Evolutionary conservation across 2,888 invertebrate genomes (phyloP).

Genomic region (Hybos culiciformis): DNA sequence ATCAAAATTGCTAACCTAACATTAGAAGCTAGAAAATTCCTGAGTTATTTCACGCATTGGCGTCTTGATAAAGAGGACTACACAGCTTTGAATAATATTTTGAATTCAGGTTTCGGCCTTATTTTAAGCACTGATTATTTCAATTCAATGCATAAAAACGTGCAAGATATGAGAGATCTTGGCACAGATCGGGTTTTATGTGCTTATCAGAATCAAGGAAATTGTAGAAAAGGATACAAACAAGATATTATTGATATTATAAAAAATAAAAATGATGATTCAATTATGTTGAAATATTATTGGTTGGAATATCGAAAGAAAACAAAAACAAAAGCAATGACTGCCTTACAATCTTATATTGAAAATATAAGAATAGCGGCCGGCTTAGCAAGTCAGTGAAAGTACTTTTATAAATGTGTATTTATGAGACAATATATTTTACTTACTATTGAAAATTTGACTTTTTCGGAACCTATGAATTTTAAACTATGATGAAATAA

Average conservation of each 20-base stretch:
- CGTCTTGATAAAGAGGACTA: no score
- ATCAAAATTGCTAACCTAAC: no score
- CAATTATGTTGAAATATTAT: slow-evolving; percentile 54
- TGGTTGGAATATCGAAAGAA: slow-evolving; percentile 68
- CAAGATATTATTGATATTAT: slow-evolving; percentile 29
- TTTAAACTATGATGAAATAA: no score
- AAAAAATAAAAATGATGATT: slow-evolving; percentile 40
- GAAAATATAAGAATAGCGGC: slow-evolving; percentile 51
- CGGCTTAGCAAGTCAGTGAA: slow-evolving; percentile 45
- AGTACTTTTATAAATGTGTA: no score
- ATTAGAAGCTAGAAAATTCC: no score
- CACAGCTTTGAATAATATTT: no score
- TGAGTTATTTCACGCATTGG: no score
- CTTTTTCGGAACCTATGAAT: no score
- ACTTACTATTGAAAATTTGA: no score
- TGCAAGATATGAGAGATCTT: neutral
- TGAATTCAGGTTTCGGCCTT: no score
- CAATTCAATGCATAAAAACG: no score
- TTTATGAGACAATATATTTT: neutral
- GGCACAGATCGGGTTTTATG: slow-evolving; percentile 42
- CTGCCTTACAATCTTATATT: slow-evolving; percentile 45
- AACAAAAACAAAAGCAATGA: slow-evolving; percentile 33
- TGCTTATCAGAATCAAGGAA: slow-evolving; percentile 41
- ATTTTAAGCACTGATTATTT: no score
- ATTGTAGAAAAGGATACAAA: slow-evolving; percentile 52